Evolutionary conservation across 2,113 vertebrate genomes (phyloP).

Genomic region (Pluvianellus socialis): DNA sequence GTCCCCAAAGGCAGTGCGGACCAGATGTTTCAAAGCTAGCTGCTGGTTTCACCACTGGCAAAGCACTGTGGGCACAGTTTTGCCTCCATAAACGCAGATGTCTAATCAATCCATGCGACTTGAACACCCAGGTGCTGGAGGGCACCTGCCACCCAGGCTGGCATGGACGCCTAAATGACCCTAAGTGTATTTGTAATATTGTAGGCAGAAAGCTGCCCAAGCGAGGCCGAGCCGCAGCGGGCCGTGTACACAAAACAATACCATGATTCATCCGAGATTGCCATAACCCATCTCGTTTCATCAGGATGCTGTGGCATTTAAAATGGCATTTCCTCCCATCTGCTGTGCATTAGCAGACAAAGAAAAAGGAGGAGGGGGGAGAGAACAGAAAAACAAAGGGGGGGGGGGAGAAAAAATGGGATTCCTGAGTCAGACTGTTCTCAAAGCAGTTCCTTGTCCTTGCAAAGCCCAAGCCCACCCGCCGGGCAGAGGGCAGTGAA

Average conservation of each 20-base stretch:
- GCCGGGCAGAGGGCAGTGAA: background rate
- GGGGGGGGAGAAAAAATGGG: background rate
- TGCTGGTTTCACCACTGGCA: background rate
- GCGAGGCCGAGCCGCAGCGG: background rate
- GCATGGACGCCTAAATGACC: background rate
- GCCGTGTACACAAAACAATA: slow-evolving; percentile 21
- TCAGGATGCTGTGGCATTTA: slow-evolving; percentile 65
- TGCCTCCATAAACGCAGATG: background rate
- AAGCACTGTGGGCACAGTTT: background rate
- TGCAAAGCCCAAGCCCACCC: background rate
- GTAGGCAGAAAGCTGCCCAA: background rate
- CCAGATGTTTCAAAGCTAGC: slow-evolving; percentile 15
- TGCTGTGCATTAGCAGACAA: slow-evolving; percentile 66
- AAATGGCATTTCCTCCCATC: slow-evolving; percentile 73
- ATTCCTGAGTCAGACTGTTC: slow-evolving; percentile 19
- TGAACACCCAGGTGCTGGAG: background rate
- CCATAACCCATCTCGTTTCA: slow-evolving; percentile 54
- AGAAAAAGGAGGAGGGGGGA: slow-evolving; percentile 35
- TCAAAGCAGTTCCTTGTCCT: background rate
- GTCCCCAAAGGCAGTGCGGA: background rate
- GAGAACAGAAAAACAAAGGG: slow-evolving; percentile 35
- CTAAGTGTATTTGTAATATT: background rate
- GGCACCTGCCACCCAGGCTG: background rate
- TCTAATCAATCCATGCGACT: background rate
- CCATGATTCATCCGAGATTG: slow-evolving; percentile 47